Evolutionary conservation across 37 sponge, comb jelly and placozoan genomes (phyloP).

Genomic region (Petrosia ficiformis): DNA sequence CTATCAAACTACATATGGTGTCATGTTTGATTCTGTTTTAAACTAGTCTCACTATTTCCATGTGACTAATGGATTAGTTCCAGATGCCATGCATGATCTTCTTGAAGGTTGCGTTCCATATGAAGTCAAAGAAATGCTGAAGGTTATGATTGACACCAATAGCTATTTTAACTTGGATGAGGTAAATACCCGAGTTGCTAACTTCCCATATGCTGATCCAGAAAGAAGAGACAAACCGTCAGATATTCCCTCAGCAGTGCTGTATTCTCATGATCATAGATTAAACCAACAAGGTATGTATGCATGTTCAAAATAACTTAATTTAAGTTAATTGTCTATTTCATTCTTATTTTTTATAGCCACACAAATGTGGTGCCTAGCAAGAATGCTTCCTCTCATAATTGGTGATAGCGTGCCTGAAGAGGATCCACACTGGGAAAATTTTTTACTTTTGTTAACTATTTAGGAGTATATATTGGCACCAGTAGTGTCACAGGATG

Average conservation of each 20-base stretch:
- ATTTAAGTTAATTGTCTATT: no score
- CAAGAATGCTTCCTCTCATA: conserved; percentile 48
- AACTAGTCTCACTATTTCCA: conserved; percentile 55
- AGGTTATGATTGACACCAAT: background rate
- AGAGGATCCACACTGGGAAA: conserved; percentile 43
- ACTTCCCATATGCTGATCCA: conserved; percentile 13
- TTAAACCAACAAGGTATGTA: conserved; percentile 33
- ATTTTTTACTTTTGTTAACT: conserved; percentile 33
- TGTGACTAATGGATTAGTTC: conserved; percentile 55
- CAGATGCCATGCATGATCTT: conserved; percentile 73
- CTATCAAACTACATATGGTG: conserved; percentile 63
- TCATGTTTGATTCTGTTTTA: conserved; percentile 34
- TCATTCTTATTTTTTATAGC: conserved; percentile 16
- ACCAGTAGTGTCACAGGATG: conserved; percentile 14
- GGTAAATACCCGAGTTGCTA: background rate
- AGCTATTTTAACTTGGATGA: background rate
- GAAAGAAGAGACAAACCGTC: conserved; percentile 16
- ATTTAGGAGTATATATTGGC: conserved; percentile 51
- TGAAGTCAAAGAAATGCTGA: background rate
- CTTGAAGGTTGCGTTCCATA: conserved; percentile 44
- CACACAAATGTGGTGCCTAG: conserved; percentile 57
- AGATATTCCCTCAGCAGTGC: conserved; percentile 4
- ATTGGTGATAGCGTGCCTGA: conserved; percentile 51
- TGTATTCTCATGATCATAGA: conserved; percentile 10
- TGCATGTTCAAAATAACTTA: background rate